A percentile compares a stretch with the other conserved stretches of the same genome.
Evolutionary conservation across 2,797 vertebrate species (phyloP).

Genomic region (Sebastes itinus): DNA sequence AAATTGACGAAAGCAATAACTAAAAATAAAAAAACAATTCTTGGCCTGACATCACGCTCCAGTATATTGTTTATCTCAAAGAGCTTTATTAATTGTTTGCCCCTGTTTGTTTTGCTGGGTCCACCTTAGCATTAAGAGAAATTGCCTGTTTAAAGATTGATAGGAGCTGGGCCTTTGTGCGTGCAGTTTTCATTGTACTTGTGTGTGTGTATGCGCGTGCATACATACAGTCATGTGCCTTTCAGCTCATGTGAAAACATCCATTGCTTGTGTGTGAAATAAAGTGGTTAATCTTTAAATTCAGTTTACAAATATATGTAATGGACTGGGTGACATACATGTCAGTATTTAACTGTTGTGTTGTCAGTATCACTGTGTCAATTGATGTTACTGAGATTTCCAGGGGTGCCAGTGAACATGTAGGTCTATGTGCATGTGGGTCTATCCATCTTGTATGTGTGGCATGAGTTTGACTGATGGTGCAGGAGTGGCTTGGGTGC

Average conservation of each 20-base stretch:
- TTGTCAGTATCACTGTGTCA: neutral
- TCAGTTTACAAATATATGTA: neutral
- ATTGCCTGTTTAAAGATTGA: constrained; percentile 79
- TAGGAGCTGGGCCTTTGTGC: constrained; percentile 40
- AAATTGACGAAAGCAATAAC: constrained; percentile 48
- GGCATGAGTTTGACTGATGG: constrained; percentile 56
- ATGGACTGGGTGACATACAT: neutral
- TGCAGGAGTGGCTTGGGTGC: constrained; percentile 8
- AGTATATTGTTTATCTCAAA: constrained; percentile 70
- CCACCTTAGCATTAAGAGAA: constrained; percentile 50
- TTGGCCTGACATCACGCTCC: constrained; percentile 38
- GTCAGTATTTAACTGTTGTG: neutral
- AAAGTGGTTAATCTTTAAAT: neutral
- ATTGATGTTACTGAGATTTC: neutral
- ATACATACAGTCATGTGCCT: neutral
- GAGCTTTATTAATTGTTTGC: constrained; percentile 57
- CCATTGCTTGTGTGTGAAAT: neutral
- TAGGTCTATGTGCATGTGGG: neutral
- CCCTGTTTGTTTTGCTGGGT: constrained; percentile 56
- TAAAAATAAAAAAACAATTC: constrained; percentile 46
- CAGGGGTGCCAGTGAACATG: neutral
- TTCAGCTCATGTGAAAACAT: constrained; percentile 1
- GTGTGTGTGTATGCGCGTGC: neutral
- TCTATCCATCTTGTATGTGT: constrained; percentile 16
- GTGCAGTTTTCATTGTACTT: constrained; percentile 25